phyloP scores from a whole-genome alignment of 2,113 vertebrate genomes.

The Solea solea region DNA sequence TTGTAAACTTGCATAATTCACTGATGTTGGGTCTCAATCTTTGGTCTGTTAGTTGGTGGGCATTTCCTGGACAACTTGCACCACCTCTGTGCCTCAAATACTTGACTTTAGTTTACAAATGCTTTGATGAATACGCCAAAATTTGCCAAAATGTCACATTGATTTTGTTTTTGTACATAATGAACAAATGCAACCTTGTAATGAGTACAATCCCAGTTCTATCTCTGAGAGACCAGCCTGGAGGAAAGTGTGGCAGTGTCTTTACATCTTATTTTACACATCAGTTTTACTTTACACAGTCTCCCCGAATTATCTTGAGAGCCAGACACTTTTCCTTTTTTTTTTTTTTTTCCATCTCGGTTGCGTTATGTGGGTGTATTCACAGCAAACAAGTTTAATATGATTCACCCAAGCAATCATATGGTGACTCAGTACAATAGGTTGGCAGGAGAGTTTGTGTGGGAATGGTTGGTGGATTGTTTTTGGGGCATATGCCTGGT shows the following conservation, averaged over 20 bases:
- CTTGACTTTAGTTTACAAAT: no score
- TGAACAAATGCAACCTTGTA: no score
- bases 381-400: constrained; percentile 55
- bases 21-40: no score
- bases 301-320: constrained; percentile 44
- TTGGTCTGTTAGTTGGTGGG: no score
- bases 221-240: no score
- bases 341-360: constrained; percentile 52
- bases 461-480: constrained; percentile 52
- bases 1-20: no score
- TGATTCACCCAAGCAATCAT: constrained; percentile 46
- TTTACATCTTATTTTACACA: constrained; percentile 5
- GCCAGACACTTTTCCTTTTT: constrained; percentile 1
- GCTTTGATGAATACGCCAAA: no score
- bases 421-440: constrained; percentile 61
- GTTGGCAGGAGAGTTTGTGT: constrained; percentile 45
- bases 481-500: constrained; percentile 64
- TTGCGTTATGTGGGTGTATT: constrained; percentile 39
- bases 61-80: no score
- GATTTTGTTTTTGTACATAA: no score
- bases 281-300: constrained; percentile 20
- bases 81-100: no score
- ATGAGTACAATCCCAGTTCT: no score
- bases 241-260: not conserved
- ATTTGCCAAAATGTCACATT: no score